Evolutionary conservation across 2,113 vertebrate species (phyloP), one percentile per base, ranked within the genome.

Genomic region (Otocyon megalotis): DNA sequence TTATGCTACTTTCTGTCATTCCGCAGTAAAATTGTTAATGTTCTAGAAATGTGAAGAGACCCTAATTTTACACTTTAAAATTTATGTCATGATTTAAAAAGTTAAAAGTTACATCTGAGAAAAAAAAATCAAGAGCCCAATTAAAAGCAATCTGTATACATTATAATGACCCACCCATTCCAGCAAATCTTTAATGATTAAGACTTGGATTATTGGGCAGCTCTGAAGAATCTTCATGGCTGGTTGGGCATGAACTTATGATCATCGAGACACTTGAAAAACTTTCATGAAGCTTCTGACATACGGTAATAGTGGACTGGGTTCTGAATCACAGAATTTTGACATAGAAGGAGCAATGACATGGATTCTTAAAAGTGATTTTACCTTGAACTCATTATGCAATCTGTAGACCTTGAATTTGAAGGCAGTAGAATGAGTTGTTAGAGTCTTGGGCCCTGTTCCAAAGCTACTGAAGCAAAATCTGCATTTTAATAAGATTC

Each of bases 61-160:
- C 37, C 5, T 37, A 63, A 82, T 72, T 53, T 83, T 86, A 22
- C 3, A 86, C 28, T 14, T 48, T 1, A 60, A 86, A 65, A 93
- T 94, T 84, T 83, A 67, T 87, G 88, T 96, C 88, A 62, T 28
- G 87, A 54, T 87, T 86, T 62, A 69, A 53, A 92, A 93, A 58
- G 3, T 60, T 72, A 83, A 79, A 95, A 48, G 87, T 97, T 84
- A 20, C 48, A 82, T 24, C 35, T 86, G 24, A 80, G 72, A 81
- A 76, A 82, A 94, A 43, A 89, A 79, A 94, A 87, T 69, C 1
- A 72, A 88, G 77, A 96, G 2, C 35, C 87, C 20, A 60, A 2
- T 92, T 84, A 71, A 37, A 95, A 80, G 87, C 43, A 80, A 87
- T 91, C 32, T 90, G 35, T 82, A n/a, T 37, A 69, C 5, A 79